Conservation (phyloP, 2,797 vertebrate genomes). For the Leucoraja ocellata region DNA sequence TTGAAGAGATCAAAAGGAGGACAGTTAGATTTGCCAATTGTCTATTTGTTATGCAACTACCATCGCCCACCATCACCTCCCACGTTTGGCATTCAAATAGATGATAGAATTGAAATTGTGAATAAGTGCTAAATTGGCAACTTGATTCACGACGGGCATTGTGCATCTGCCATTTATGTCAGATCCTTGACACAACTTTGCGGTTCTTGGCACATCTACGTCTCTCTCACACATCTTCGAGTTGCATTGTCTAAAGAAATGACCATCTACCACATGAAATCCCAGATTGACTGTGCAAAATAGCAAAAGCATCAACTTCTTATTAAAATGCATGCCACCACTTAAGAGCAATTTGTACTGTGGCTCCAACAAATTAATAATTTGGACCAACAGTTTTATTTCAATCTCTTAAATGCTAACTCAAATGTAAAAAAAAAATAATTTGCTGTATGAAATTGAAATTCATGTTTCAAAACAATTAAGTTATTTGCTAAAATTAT, state of each 20-base stretch:
- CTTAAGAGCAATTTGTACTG: background rate
- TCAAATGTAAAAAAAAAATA: background rate
- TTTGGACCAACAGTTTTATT: background rate
- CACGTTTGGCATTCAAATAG: no score
- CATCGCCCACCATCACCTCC: no score
- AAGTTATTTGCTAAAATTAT: background rate
- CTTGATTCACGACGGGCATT: no score
- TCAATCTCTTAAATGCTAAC: background rate
- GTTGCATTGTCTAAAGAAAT: background rate
- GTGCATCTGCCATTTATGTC: background rate
- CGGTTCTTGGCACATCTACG: background rate
- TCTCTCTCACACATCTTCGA: background rate
- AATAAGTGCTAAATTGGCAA: no score
- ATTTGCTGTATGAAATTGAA: background rate
- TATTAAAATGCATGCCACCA: background rate
- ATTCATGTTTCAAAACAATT: background rate
- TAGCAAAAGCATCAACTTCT: background rate
- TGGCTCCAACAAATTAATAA: background rate
- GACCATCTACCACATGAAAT: background rate
- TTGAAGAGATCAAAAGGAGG: background rate
- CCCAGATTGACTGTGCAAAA: background rate
- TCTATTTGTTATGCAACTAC: no score
- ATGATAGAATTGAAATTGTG: no score
- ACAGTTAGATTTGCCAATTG: background rate
- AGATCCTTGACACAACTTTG: background rate